Percentiles rank a stretch among this genome's conserved stretches.
Evolutionary conservation across 2,888 invertebrate species (phyloP).

Genomic region (Alloscopus bannaensis): DNA sequence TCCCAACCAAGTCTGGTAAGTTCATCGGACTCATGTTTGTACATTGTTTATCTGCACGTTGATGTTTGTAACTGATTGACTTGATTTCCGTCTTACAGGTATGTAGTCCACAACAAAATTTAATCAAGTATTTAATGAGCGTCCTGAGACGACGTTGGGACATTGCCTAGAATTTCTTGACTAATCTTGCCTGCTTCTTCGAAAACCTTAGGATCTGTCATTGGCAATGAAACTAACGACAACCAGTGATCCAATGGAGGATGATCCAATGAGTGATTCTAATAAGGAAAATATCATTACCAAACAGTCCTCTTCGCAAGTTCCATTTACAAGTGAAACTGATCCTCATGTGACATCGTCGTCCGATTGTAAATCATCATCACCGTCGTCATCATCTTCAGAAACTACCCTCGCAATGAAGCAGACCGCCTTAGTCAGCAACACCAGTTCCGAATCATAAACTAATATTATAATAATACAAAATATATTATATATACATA

Average conservation of each 20-base stretch:
- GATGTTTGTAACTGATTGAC: background rate
- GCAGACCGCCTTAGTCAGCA: conserved; percentile 66
- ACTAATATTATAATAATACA: conserved; percentile 51
- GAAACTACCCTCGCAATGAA: conserved; percentile 63
- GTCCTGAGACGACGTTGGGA: no score
- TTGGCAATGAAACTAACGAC: conserved; percentile 72
- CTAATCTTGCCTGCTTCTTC: background rate
- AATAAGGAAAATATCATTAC: conserved; percentile 73
- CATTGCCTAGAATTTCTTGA: no score
- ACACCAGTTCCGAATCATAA: conserved; percentile 66
- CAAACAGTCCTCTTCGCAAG: conserved; percentile 64
- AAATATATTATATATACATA: conserved; percentile 47
- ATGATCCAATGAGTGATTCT: conserved; percentile 72
- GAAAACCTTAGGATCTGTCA: conserved; percentile 72
- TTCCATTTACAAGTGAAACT: conserved; percentile 65
- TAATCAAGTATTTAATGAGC: background rate
- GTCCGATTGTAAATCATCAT: conserved; percentile 55
- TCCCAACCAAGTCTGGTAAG: conserved; percentile 98
- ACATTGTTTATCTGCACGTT: background rate
- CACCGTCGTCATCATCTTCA: conserved; percentile 57
- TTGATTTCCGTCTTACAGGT: background rate
- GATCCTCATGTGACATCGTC: conserved; percentile 63
- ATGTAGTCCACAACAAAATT: background rate
- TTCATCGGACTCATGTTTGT: background rate
- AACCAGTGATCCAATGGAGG: conserved; percentile 71